Conservation (phyloP, 2,888 invertebrate species). For the Iphiclides podalirius region DNA sequence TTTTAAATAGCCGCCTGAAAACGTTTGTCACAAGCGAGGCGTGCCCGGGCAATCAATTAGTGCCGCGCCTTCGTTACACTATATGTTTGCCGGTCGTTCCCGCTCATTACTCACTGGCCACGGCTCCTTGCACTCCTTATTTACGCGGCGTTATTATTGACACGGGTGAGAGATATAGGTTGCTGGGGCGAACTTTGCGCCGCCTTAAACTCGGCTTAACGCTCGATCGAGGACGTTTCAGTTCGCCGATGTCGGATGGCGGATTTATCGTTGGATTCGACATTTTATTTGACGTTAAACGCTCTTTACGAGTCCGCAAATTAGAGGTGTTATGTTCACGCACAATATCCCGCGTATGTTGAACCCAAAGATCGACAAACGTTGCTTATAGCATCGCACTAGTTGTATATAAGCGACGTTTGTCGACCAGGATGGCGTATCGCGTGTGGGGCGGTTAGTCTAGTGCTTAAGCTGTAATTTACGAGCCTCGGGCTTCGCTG, state of each 20-base stretch:
- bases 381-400: no score
- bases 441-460: background rate
- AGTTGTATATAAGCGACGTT: background rate
- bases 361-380: no score
- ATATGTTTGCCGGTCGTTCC: slow-evolving; percentile 64
- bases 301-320: background rate
- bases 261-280: background rate
- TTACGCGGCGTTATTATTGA: slow-evolving; percentile 34
- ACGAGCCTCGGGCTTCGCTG: background rate
- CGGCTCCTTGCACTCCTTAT: slow-evolving; percentile 43
- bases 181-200: slow-evolving; percentile 23
- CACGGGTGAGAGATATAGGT: slow-evolving; percentile 35
- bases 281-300: background rate
- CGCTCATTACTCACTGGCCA: slow-evolving; percentile 73
- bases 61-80: slow-evolving; percentile 57
- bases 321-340: no score
- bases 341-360: no score
- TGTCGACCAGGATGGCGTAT: background rate
- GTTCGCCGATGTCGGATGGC: background rate
- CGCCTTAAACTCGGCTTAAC: slow-evolving; percentile 9
- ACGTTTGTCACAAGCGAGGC: slow-evolving; percentile 37
- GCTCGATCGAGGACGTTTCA: slow-evolving; percentile 6
- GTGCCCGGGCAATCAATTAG: slow-evolving; percentile 71
- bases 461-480: background rate
- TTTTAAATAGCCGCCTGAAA: slow-evolving; percentile 17